Percentiles rank a stretch among this genome's conserved stretches.
phyloP scores from a whole-genome alignment of 2,797 vertebrate genomes.

The Hippocampus kuda region DNA sequence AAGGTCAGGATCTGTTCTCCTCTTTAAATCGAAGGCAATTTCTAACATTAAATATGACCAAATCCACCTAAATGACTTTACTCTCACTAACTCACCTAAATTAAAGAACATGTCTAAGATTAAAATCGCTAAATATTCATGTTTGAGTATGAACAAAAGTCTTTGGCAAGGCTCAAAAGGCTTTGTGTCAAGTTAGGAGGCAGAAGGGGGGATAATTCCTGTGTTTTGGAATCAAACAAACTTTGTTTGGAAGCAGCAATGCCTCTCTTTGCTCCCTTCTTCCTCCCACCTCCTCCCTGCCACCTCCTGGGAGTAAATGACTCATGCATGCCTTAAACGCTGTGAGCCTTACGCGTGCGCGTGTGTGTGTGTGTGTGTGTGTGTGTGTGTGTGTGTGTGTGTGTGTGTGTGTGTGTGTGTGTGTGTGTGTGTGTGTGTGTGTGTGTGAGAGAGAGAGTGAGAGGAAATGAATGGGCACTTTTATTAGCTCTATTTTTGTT shows the following conservation, averaged over 20 bases:
- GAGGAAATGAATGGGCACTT: not conserved
- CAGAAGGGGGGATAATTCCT: conserved; percentile 38
- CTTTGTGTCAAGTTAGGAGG: conserved; percentile 55
- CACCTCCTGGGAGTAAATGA: conserved; percentile 5
- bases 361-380: not conserved
- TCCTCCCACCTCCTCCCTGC: conserved; percentile 7
- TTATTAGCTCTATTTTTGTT: not conserved
- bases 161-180: conserved; percentile 21
- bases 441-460: not conserved
- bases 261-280: conserved; percentile 10
- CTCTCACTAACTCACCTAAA: too few species aligned
- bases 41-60: too few species aligned
- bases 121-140: too few species aligned
- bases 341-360: not conserved
- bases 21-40: too few species aligned
- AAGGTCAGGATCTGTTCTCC: too few species aligned
- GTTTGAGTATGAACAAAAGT: not conserved
- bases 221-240: conserved; percentile 41
- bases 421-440: too few species aligned
- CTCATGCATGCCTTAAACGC: not conserved
- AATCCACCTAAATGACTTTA: too few species aligned
- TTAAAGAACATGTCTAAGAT: too few species aligned
- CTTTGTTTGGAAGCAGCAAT: conserved; percentile 38
- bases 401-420: not conserved
- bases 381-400: not conserved